Evolutionary conservation across 2,797 vertebrate species (phyloP), one percentile per base, ranked within the genome.

Genomic region (Loriculus beryllinus): DNA sequence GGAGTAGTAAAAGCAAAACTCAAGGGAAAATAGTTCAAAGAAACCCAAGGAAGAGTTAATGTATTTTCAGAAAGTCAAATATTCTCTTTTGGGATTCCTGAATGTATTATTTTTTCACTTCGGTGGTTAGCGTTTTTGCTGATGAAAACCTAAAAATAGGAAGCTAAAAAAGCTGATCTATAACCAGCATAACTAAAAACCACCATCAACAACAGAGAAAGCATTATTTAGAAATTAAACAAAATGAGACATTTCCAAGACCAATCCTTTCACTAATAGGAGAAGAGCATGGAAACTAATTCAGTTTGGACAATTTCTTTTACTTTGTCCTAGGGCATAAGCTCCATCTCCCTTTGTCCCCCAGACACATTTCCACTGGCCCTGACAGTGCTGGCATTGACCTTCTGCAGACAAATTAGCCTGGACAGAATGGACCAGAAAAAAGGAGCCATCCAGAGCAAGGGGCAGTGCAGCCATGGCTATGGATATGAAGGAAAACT

Each of bases 201-300:
- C 1, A 6, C 6, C 39, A 85, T 6, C 39, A 75, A 68, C 21
- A 90, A 96, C 91, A 95, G 65, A 91, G 93, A 93, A 94, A 81
- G 39, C 69, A 92, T 87, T 93, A 87, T 93, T 88, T 94, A 89
- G 57, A 87, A 88, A 93, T 63, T 31, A 94, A 92, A 93, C 19
- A 59, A 93, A 94, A 82, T 40, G 31, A 87, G 57, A 54, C 16
- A 19, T 85, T 94, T 92, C 72, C 72, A 69, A 78, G 89, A 82
- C 35, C 37, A 80, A 78, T 57, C 49, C 72, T 87, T 95, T 89
- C 84, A 68, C 59, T 68, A 75, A 52, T 48, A 82, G 83, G 35
- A 95, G 79, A 33, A 86, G 33, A 67, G 88, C 95, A 67, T 77
- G 45, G 84, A 91, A 95, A 95, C 25, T 29, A 70, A 89, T 89